These are phyloP conservation scores for Drosophila prolongata DNA, from an alignment of 2,888 invertebrate species.

Conservation along the genomic window DNA sequence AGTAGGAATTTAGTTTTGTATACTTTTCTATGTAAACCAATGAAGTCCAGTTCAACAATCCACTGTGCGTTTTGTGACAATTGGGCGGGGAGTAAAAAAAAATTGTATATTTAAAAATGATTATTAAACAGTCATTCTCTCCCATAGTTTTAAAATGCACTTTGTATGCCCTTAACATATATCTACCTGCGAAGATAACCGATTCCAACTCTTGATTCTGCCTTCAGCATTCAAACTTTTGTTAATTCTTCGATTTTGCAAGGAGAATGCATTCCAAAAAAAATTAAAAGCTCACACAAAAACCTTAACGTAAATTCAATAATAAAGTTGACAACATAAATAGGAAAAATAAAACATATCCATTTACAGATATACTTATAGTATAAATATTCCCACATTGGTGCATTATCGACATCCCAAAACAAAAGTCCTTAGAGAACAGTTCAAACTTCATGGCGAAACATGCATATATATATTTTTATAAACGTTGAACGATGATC, in stretches of 20 bases:
- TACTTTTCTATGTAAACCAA: constrained; percentile 28
- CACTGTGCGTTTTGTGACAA: constrained; percentile 20
- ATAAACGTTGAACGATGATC: constrained; percentile 20
- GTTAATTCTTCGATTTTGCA: constrained; percentile 2
- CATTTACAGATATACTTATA: constrained; percentile 34
- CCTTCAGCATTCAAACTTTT: constrained; percentile 20
- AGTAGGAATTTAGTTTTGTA: constrained; percentile 31
- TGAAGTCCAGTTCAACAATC: constrained; percentile 30
- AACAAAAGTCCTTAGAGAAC: constrained; percentile 23
- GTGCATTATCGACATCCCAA: constrained; percentile 23
- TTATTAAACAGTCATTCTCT: neutral
- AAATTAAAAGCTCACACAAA: neutral
- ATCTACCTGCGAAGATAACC: neutral
- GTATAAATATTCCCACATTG: constrained; percentile 17
- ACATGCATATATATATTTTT: constrained; percentile 30
- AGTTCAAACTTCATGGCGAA: constrained; percentile 18
- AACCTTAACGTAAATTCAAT: constrained; percentile 3
- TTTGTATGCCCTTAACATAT: neutral
- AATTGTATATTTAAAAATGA: neutral
- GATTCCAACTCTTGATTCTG: constrained; percentile 28
- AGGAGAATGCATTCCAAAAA: constrained; percentile 27
- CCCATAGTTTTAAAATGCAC: neutral
- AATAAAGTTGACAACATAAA: constrained; percentile 7
- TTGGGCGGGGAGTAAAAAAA: neutral
- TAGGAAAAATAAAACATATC: constrained; percentile 29